Evolutionary conservation across 2,113 vertebrate species (phyloP).

Genomic region (Malurus melanocephalus): DNA sequence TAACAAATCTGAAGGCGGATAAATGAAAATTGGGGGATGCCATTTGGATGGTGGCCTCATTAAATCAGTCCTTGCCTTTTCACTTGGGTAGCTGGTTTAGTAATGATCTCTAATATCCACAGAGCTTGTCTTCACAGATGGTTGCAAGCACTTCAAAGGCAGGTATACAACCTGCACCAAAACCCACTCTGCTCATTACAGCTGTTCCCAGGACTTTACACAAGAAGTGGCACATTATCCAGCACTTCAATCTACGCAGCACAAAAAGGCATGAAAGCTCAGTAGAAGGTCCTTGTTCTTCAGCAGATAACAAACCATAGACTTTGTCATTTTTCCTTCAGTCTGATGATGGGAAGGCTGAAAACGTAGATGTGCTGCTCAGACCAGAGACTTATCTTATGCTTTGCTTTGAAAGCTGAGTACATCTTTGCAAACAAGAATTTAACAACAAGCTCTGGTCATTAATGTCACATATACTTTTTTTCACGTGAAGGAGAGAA

Average conservation of each 20-base stretch:
- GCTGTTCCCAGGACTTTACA: conserved; percentile 37
- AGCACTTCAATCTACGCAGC: conserved; percentile 8
- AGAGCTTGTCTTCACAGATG: conserved; percentile 39
- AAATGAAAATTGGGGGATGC: conserved; percentile 29
- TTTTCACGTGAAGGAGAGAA: neutral
- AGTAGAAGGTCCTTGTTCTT: conserved; percentile 1
- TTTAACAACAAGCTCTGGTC: neutral
- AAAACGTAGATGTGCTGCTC: neutral
- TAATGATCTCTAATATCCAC: conserved; percentile 35
- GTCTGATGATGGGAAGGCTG: neutral
- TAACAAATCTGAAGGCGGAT: conserved; percentile 3
- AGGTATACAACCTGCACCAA: conserved; percentile 32
- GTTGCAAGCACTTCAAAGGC: conserved; percentile 42
- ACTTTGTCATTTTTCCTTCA: conserved; percentile 1
- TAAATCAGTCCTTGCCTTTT: conserved; percentile 47
- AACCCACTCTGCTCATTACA: conserved; percentile 30
- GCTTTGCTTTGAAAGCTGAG: neutral
- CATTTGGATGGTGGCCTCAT: conserved; percentile 36
- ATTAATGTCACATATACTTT: neutral
- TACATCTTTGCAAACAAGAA: neutral
- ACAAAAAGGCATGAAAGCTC: conserved; percentile 34
- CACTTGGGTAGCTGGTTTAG: conserved; percentile 29
- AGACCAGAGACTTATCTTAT: neutral
- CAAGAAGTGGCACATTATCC: conserved; percentile 20
- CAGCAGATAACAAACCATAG: neutral